Conservation (phyloP, 1,140 invertebrate genomes). For the Aphaenogaster ashmeadi region DNA sequence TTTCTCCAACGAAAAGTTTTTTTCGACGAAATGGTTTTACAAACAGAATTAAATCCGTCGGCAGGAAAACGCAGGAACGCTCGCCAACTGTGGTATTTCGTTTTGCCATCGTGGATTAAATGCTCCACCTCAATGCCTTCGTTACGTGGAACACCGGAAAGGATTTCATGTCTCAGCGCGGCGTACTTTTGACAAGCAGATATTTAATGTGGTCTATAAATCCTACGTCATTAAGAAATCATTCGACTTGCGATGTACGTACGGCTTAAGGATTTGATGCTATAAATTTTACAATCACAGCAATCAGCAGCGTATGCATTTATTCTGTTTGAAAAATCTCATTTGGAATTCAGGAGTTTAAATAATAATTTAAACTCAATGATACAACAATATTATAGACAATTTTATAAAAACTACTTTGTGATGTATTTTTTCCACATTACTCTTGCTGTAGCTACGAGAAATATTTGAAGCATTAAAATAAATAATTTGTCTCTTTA, state of each 20-base stretch:
- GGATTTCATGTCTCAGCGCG: not conserved
- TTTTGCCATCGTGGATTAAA: slow-evolving; percentile 33
- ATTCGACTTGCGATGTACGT: not conserved
- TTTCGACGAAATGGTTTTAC: not conserved
- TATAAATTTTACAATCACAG: slow-evolving; percentile 14
- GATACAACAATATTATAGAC: not conserved
- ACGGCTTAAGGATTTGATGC: not conserved
- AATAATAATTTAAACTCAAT: not conserved
- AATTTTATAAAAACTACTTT: not conserved
- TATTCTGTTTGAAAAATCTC: not conserved
- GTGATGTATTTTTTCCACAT: not conserved
- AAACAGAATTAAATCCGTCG: not conserved
- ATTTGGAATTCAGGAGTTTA: not conserved
- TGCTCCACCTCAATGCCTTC: slow-evolving; percentile 24
- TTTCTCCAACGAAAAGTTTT: not conserved
- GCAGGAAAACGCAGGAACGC: not conserved
- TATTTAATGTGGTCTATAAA: slow-evolving; percentile 1
- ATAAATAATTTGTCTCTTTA: not conserved
- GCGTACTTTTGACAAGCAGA: not conserved
- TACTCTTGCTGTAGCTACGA: not conserved
- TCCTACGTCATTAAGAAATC: slow-evolving; percentile 24
- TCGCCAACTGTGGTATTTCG: slow-evolving; percentile 4
- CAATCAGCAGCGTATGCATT: not conserved
- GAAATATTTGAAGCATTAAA: not conserved
- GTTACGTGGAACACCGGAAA: slow-evolving; percentile 21